Percentiles rank a stretch among this genome's conserved stretches.
Evolutionary conservation across 2,888 invertebrate genomes (phyloP).

Genomic region (Nebria salina): DNA sequence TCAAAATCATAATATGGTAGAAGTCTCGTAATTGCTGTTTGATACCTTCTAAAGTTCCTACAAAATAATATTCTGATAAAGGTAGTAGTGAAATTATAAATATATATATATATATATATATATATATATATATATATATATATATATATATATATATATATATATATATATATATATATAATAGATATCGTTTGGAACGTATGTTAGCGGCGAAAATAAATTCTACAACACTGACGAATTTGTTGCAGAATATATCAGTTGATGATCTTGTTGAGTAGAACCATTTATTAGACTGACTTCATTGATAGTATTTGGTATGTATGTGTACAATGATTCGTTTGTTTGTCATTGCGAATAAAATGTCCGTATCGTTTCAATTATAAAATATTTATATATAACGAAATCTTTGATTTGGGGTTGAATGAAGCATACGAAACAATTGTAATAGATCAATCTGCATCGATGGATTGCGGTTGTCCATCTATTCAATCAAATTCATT

Average conservation of each 20-base stretch:
- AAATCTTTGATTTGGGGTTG: constrained; percentile 27
- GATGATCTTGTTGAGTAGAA: no score
- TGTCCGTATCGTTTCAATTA: constrained; percentile 28
- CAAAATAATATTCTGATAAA: background rate
- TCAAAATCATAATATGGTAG: background rate
- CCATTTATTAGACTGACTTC: no score
- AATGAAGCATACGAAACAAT: constrained; percentile 35
- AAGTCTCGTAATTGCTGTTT: background rate
- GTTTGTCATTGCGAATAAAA: background rate
- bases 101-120: no score
- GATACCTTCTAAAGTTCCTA: background rate
- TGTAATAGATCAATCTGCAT: constrained; percentile 6
- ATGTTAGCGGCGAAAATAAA: no score
- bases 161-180: no score
- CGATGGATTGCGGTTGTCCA: background rate
- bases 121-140: no score
- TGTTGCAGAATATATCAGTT: no score
- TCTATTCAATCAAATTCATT: background rate
- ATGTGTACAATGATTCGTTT: background rate
- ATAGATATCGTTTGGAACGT: no score
- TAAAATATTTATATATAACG: constrained; percentile 26
- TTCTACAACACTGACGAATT: no score
- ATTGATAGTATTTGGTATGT: background rate
- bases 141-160: no score
- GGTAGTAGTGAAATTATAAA: background rate